Evolutionary conservation across 2,888 invertebrate species (phyloP).

Genomic region (Dolichopus griseipennis): DNA sequence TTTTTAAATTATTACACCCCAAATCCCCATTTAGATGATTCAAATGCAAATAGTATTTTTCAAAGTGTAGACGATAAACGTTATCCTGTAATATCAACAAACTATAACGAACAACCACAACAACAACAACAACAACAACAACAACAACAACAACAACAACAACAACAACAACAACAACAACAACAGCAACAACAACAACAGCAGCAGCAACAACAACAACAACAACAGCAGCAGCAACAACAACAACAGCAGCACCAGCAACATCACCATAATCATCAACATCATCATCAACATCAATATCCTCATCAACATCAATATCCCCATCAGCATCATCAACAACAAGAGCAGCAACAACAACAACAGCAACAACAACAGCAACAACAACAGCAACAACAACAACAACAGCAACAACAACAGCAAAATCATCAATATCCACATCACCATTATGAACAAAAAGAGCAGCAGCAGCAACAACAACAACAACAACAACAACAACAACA

Average conservation of each 20-base stretch:
- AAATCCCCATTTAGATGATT: constrained; percentile 36
- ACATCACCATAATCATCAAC: constrained; percentile 18
- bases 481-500: constrained; percentile 22
- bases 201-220: neutral
- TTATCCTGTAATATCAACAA: constrained; percentile 27
- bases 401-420: neutral
- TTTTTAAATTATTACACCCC: constrained; percentile 35
- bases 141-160: neutral
- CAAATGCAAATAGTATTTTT: constrained; percentile 36
- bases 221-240: constrained; percentile 22
- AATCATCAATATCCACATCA: too few relatives aligned
- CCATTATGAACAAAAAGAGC: too few relatives aligned
- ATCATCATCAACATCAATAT: constrained; percentile 23
- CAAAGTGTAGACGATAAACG: constrained; percentile 27
- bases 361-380: constrained; percentile 23
- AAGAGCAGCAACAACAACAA: constrained; percentile 15
- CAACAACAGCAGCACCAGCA: constrained; percentile 14
- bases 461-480: neutral
- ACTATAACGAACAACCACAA: constrained; percentile 15
- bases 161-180: too few relatives aligned
- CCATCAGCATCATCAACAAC: constrained; percentile 22
- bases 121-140: constrained; percentile 14
- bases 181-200: too few relatives aligned
- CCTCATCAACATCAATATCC: constrained; percentile 22
- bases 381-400: constrained; percentile 13